A percentile compares a stretch with the other conserved stretches of the same genome.
Evolutionary conservation across 2,888 invertebrate species (phyloP).

Genomic region (Capitulum mitella): DNA sequence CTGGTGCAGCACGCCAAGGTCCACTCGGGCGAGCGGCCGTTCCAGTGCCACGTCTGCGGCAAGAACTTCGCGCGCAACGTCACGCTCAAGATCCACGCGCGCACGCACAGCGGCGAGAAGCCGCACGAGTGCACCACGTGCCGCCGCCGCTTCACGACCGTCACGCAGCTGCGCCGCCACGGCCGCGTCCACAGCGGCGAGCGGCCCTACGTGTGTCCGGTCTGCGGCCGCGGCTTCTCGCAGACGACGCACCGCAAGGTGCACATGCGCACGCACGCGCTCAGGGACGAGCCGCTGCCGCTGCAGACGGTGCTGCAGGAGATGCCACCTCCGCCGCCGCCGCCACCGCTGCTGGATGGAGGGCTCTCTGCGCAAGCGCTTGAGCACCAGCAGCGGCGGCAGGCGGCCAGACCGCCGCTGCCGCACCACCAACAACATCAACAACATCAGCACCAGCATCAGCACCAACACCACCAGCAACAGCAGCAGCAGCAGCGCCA

Average conservation of each 20-base stretch:
- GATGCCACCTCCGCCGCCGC: neutral
- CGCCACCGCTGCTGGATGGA: neutral
- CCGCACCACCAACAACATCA: neutral
- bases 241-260: neutral
- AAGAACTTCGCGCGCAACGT: conserved; percentile 13
- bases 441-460: too few species aligned
- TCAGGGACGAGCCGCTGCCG: neutral
- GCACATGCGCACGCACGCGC: conserved; percentile 13
- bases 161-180: neutral
- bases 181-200: neutral
- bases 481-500: neutral
- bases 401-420: neutral
- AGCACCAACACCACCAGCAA: too few species aligned
- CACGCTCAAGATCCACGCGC: conserved; percentile 12
- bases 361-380: too few species aligned
- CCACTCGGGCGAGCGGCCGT: conserved; percentile 11
- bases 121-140: neutral
- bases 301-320: neutral
- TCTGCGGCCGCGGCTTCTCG: neutral
- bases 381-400: neutral
- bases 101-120: conserved; percentile 1
- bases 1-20: neutral
- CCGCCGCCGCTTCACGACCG: neutral
- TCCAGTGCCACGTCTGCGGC: conserved; percentile 21
- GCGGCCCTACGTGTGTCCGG: neutral